Evolutionary conservation across 2,797 vertebrate genomes (phyloP).

Genomic region (Eremophila alpestris): DNA sequence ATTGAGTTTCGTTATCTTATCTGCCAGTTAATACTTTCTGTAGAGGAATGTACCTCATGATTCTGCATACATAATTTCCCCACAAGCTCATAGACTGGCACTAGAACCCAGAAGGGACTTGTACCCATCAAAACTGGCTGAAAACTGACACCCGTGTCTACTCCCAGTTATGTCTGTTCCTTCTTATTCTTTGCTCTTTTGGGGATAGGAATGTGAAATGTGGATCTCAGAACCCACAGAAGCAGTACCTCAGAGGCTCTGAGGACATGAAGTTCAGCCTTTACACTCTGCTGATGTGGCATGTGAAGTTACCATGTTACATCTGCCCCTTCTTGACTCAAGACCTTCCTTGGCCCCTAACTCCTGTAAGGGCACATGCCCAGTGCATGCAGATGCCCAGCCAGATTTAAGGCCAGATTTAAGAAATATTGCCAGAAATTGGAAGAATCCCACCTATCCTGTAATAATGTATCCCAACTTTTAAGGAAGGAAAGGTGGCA

Average conservation of each 20-base stretch:
- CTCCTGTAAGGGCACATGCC: neutral
- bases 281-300: neutral
- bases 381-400: neutral
- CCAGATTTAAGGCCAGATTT: neutral
- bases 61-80: neutral
- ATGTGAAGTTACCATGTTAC: neutral
- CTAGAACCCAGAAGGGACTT: neutral
- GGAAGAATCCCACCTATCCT: neutral
- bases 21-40: neutral
- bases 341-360: neutral
- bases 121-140: neutral
- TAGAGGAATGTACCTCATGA: neutral
- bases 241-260: neutral
- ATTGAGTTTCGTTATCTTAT: neutral
- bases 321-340: neutral
- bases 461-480: neutral
- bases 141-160: neutral
- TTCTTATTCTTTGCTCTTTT: neutral
- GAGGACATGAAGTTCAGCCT: neutral
- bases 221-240: neutral
- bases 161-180: neutral
- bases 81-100: neutral
- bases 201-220: neutral
- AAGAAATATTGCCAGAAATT: neutral
- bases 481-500: neutral